Conservation (phyloP, 2,797 vertebrate genomes). For the Natrix natrix region DNA sequence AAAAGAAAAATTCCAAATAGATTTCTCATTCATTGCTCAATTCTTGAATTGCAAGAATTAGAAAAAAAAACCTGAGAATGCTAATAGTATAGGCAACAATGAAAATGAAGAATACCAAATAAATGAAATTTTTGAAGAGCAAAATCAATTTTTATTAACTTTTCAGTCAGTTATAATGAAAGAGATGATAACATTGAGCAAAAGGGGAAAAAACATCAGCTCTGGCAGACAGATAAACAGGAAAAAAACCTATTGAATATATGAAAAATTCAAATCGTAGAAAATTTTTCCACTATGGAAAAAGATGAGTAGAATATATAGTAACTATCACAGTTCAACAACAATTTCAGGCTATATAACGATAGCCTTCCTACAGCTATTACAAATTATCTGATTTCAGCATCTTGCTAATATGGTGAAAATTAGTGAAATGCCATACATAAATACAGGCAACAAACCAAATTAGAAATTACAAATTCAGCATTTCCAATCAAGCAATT, state of each 20-base stretch:
- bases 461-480: not conserved
- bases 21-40: not conserved
- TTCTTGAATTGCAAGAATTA: not conserved
- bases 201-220: not conserved
- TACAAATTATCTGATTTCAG: not conserved
- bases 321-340: not conserved
- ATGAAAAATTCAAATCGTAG: not conserved
- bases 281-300: not conserved
- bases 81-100: not conserved
- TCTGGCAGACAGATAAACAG: not conserved
- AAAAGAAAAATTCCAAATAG: not conserved
- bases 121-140: not conserved
- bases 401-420: not conserved
- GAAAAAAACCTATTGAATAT: not conserved
- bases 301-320: not conserved
- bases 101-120: not conserved
- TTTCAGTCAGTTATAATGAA: not conserved
- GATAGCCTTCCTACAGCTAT: not conserved
- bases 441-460: not conserved
- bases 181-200: not conserved
- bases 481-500: not conserved
- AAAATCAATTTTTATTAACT: not conserved
- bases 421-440: not conserved
- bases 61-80: not conserved
- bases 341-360: not conserved